Evolutionary conservation across 2,113 vertebrate genomes (phyloP).

Genomic region (Alectura lathami): DNA sequence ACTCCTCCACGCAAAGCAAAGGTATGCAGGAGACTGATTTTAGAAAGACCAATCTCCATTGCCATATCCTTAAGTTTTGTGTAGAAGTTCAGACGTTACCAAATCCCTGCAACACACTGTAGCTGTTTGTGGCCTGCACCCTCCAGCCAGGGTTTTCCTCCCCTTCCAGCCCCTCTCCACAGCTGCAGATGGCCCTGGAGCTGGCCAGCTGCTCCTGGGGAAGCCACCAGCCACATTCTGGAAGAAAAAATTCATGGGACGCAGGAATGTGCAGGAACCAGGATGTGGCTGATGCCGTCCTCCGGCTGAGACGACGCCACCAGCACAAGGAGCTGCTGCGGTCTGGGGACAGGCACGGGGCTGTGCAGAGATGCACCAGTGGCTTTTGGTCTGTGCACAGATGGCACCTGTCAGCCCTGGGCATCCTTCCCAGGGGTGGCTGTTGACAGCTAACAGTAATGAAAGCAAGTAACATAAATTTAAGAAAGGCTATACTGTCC

Average conservation of each 20-base stretch:
- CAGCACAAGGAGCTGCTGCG: rapidly evolving
- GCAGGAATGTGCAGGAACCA: neutral
- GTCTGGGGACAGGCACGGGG: neutral
- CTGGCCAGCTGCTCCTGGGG: neutral
- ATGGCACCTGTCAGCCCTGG: neutral
- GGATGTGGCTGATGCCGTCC: neutral
- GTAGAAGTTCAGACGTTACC: rapidly evolving
- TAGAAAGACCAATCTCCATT: neutral
- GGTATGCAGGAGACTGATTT: neutral
- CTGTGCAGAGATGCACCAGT: neutral
- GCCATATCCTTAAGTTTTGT: neutral
- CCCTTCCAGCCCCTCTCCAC: neutral
- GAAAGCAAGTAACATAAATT: neutral
- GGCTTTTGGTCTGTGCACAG: neutral
- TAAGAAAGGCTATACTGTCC: rapidly evolving
- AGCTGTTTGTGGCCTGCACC: neutral
- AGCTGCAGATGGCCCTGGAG: neutral
- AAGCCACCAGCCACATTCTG: neutral
- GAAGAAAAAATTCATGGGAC: neutral
- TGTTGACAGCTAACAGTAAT: neutral
- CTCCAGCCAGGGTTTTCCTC: neutral
- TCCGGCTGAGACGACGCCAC: rapidly evolving
- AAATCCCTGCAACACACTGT: neutral
- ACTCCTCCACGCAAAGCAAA: rapidly evolving
- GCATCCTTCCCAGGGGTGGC: neutral